Percentiles rank a stretch among this genome's conserved stretches.
Evolutionary conservation across 1,140 invertebrate genomes (phyloP).

Genomic region (Acromyrmex echinatior): DNA sequence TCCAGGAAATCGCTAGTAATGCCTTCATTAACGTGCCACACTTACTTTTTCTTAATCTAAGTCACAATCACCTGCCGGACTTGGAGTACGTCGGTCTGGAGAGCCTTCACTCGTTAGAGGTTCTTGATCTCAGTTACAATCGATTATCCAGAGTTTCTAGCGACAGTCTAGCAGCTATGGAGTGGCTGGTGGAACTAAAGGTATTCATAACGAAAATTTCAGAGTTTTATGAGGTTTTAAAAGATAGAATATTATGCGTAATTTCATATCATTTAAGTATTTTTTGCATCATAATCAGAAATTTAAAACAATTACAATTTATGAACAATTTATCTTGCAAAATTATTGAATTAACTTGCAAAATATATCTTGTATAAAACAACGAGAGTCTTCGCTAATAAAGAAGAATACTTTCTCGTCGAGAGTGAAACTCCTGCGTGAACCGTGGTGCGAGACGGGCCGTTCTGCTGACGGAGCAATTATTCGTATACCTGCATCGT

Average conservation of each 20-base stretch:
- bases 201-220: constrained; percentile 76
- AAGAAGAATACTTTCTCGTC: constrained; percentile 78
- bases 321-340: neutral
- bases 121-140: constrained; percentile 93
- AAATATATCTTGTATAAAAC: constrained; percentile 17
- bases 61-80: constrained; percentile 91
- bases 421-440: constrained; percentile 79
- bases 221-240: neutral
- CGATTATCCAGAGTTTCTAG: constrained; percentile 90
- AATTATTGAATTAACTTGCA: neutral
- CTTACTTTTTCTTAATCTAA: constrained; percentile 93
- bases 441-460: constrained; percentile 72
- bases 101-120: constrained; percentile 91
- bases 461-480: constrained; percentile 74
- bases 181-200: constrained; percentile 94
- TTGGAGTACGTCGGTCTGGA: constrained; percentile 91
- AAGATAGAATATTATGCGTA: neutral
- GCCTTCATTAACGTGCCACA: constrained; percentile 93
- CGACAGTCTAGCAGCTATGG: constrained; percentile 89
- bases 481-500: constrained; percentile 70
- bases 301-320: neutral
- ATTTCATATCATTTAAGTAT: neutral
- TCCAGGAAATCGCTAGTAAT: constrained; percentile 90
- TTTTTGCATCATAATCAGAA: neutral
- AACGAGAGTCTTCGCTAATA: constrained; percentile 64